Conservation (phyloP, 2,797 vertebrate genomes). For the Rhyacichthys aspro region DNA sequence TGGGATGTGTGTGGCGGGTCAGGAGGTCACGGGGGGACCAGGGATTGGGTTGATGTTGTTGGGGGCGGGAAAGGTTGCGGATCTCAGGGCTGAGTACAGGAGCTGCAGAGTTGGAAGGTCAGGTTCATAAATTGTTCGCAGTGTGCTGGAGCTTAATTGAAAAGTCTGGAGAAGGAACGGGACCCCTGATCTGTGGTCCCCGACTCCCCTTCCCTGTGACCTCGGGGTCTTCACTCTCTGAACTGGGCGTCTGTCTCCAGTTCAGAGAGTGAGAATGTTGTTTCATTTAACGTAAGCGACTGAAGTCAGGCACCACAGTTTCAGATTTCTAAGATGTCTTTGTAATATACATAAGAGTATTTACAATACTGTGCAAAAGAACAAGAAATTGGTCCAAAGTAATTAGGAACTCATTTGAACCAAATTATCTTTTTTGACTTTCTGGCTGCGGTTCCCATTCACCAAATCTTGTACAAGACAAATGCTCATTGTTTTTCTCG, state of each 20-base stretch:
- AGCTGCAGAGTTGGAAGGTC: conserved; percentile 79
- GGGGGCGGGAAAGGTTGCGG: conserved; percentile 59
- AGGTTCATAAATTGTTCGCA: conserved; percentile 79
- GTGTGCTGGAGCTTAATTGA: conserved; percentile 77
- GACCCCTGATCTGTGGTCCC: conserved; percentile 75
- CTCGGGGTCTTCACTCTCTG: conserved; percentile 68
- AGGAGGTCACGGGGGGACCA: conserved; percentile 65
- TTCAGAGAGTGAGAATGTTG: no score
- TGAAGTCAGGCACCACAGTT: no score
- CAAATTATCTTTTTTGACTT: no score
- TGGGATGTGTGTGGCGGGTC: conserved; percentile 57
- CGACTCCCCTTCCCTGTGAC: conserved; percentile 53
- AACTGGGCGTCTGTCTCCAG: conserved; percentile 48
- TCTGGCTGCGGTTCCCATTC: no score
- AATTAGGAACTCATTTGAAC: no score
- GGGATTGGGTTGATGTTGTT: conserved; percentile 71
- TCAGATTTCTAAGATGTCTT: no score
- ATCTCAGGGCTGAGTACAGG: conserved; percentile 59
- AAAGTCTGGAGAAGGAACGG: conserved; percentile 73
- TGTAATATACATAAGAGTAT: no score
- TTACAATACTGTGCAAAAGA: no score
- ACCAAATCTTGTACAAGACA: no score
- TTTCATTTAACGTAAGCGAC: no score
- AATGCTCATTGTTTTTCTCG: no score
- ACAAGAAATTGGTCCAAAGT: no score